phyloP scores from a whole-genome alignment of 2,113 vertebrate species.

The Caranx ignobilis region DNA sequence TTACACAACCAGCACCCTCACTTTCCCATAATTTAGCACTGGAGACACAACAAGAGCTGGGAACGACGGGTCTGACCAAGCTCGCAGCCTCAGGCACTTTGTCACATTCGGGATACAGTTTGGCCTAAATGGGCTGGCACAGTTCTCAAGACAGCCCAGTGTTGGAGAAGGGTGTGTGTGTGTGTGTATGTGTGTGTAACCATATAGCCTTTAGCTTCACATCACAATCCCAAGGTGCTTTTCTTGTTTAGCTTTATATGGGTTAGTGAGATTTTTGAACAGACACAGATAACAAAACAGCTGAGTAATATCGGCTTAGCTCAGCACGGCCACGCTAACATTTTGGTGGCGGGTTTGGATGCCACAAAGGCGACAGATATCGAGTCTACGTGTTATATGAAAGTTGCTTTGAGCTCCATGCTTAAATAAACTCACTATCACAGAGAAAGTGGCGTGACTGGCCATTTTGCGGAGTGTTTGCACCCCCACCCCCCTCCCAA shows the following conservation, averaged over 20 bases:
- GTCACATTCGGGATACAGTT: conserved; percentile 42
- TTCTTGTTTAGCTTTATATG: conserved; percentile 15
- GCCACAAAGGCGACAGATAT: conserved; percentile 56
- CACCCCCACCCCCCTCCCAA: background rate
- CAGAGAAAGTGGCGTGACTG: conserved; percentile 49
- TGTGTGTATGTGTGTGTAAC: conserved; percentile 52
- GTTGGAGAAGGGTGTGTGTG: conserved; percentile 25
- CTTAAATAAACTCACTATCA: conserved; percentile 55
- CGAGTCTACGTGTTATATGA: conserved; percentile 44
- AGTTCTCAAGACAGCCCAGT: conserved; percentile 37
- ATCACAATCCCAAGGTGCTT: conserved; percentile 12
- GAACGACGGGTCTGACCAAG: conserved; percentile 51
- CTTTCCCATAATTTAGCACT: conserved; percentile 55
- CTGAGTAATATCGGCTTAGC: conserved; percentile 40
- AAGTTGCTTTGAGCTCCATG: conserved; percentile 47
- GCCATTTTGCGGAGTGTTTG: conserved; percentile 53
- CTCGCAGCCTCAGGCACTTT: conserved; percentile 43
- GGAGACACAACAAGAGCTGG: conserved; percentile 44
- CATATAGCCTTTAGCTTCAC: conserved; percentile 30
- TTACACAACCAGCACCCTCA: conserved; percentile 51
- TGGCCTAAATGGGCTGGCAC: conserved; percentile 46
- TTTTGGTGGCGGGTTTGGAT: conserved; percentile 57
- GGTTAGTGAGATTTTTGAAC: conserved; percentile 43
- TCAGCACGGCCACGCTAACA: conserved; percentile 29
- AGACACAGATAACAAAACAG: conserved; percentile 37